Conservation (phyloP, 2,888 invertebrate species). For the Branchellion lobata region DNA sequence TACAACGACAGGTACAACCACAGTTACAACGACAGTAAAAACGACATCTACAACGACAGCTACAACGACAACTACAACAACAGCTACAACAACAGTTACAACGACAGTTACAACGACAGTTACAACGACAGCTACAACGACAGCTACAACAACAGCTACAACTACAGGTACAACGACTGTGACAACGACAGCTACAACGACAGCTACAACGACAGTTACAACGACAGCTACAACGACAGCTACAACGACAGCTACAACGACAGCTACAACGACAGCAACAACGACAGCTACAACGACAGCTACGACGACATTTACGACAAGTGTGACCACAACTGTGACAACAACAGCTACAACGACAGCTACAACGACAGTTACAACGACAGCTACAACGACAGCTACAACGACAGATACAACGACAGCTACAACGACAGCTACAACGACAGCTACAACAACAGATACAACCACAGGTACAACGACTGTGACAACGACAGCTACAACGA, state of each 20-base stretch:
- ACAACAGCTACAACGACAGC: background rate
- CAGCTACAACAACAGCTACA: background rate
- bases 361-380: background rate
- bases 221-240: background rate
- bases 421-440: too few species aligned
- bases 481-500: background rate
- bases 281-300: background rate
- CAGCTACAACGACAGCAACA: background rate
- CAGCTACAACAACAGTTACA: background rate
- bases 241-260: background rate
- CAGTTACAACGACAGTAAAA: background rate
- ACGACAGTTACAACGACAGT: background rate
- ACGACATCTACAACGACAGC: background rate
- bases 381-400: background rate
- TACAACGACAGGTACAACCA: background rate
- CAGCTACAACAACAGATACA: background rate
- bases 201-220: background rate
- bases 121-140: background rate
- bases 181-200: background rate
- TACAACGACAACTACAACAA: too few species aligned
- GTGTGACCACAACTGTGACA: background rate
- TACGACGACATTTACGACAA: background rate
- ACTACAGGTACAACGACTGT: background rate
- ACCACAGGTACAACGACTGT: background rate
- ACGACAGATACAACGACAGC: too few species aligned